Evolutionary conservation across 2,113 vertebrate genomes (phyloP).

Genomic region (Lophius piscatorius): DNA sequence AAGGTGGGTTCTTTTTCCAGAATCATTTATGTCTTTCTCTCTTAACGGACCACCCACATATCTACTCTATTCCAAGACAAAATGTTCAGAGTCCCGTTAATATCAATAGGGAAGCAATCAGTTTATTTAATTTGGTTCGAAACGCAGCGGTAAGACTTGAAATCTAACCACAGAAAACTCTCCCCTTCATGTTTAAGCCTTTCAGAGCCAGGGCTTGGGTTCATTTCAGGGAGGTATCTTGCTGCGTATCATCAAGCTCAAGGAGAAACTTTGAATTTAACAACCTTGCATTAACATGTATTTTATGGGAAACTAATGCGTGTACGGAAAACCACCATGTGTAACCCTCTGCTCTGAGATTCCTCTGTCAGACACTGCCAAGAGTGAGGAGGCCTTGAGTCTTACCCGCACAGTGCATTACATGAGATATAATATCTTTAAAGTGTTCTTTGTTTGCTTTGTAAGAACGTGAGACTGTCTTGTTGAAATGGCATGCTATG

Average conservation of each 20-base stretch:
- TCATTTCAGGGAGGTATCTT: slow-evolving; percentile 51
- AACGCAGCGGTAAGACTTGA: slow-evolving; percentile 29
- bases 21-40: not conserved
- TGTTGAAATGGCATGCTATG: slow-evolving; percentile 49
- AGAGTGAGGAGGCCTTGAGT: slow-evolving; percentile 65
- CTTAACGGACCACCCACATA: slow-evolving; percentile 26
- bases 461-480: slow-evolving; percentile 50
- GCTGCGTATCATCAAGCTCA: slow-evolving; percentile 49
- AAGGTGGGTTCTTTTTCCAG: slow-evolving; percentile 45
- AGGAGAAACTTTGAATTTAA: slow-evolving; percentile 58
- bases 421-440: slow-evolving; percentile 59
- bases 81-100: slow-evolving; percentile 5
- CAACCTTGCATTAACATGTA: slow-evolving; percentile 53
- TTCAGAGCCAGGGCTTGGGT: slow-evolving; percentile 35
- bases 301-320: slow-evolving; percentile 67
- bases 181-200: slow-evolving; percentile 25
- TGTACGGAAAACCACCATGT: slow-evolving; percentile 36
- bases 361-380: slow-evolving; percentile 50
- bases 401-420: slow-evolving; percentile 39
- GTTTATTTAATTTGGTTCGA: slow-evolving; percentile 24
- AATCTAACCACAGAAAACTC: slow-evolving; percentile 34
- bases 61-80: not conserved
- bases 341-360: slow-evolving; percentile 52
- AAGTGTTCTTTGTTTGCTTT: slow-evolving; percentile 64
- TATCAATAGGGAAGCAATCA: slow-evolving; percentile 35